Base-by-base conservation (phyloP, 64 coral and sea anemone species). In the Exaiptasia diaphana region DNA sequence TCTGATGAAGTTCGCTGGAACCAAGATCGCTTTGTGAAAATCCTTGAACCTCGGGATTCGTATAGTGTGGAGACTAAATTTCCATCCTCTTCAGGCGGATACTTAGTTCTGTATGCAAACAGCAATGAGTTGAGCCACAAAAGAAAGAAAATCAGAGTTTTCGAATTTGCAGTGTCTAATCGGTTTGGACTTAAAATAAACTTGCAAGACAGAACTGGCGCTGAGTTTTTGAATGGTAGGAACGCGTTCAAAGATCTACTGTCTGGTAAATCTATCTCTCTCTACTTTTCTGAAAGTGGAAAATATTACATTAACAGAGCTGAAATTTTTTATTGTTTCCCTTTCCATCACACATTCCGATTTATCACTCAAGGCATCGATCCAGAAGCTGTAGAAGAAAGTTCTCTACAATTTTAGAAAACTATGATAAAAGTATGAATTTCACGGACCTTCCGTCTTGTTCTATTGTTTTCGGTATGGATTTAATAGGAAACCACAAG, bases 151-250 rank as follows among this genome's bases (percentile, higher is more conserved):
- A 24, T 26, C 43, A 65, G 59, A 26, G 43, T 68, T 1, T 62
- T 82, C 15, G 63, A 82, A 38, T 82, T 82, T 82, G 79, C 79
- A 0, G 13, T 68, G 59, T 82, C 79, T 11, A 21, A 41, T 24
- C 6, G 35, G 41, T 38, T 53, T 53, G 18, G 18, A 5, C 26
- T 1, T 50, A 73, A 59, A 21, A 44, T 73, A 29, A 85, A 85
- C 31, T 52, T 82, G 2, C 27, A 70, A 69, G 61, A 69, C 46
- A 53, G 70, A 40, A 69, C 61, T 3, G 3, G 13, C 3, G n/a
- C 1, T 5, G 31, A 41, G 30, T 52, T 68, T 34, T 2, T 45
- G 4, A 17, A 33, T 4, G 79, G 79, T 56, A 30, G 8, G 2
- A 31, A 85, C 68, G 14, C 79, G 27, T 71, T 73, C 50, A 21